phyloP scores from a whole-genome alignment of 1,140 invertebrate genomes.

The Pomacea maculata region DNA sequence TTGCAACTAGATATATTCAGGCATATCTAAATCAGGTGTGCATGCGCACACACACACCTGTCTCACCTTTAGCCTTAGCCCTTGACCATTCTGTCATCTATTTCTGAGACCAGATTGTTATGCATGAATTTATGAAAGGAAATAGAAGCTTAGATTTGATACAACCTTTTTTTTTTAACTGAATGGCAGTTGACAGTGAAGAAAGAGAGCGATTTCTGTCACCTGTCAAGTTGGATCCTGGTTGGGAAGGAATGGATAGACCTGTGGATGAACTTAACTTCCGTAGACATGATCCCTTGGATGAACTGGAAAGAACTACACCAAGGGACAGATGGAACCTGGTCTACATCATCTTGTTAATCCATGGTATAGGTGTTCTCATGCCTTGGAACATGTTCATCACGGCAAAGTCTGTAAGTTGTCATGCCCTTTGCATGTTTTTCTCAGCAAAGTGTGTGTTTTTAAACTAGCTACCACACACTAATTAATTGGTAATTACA shows the following conservation, averaged over 20 bases:
- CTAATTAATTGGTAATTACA: not conserved
- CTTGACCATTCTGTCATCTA: too few relatives aligned
- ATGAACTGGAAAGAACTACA: conserved; percentile 32
- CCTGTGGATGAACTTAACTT: conserved; percentile 29
- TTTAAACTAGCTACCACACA: not conserved
- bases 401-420: conserved; percentile 85
- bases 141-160: not conserved
- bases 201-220: conserved; percentile 46
- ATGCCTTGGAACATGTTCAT: conserved; percentile 99
- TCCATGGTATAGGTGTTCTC: conserved; percentile 95
- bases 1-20: too few relatives aligned
- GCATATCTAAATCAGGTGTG: too few relatives aligned
- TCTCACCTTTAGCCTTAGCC: too few relatives aligned
- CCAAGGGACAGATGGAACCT: conserved; percentile 72
- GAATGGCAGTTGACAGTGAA: conserved; percentile 13
- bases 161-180: not conserved
- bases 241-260: conserved; percentile 43
- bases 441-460: not conserved
- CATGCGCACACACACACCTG: too few relatives aligned
- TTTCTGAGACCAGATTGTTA: too few relatives aligned
- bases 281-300: conserved; percentile 25
- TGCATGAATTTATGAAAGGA: too few relatives aligned
- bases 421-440: not conserved
- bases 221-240: conserved; percentile 52
- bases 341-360: conserved; percentile 88